Evolutionary conservation across 2,797 vertebrate genomes (phyloP).

Genomic region (Eptatretus atami): DNA sequence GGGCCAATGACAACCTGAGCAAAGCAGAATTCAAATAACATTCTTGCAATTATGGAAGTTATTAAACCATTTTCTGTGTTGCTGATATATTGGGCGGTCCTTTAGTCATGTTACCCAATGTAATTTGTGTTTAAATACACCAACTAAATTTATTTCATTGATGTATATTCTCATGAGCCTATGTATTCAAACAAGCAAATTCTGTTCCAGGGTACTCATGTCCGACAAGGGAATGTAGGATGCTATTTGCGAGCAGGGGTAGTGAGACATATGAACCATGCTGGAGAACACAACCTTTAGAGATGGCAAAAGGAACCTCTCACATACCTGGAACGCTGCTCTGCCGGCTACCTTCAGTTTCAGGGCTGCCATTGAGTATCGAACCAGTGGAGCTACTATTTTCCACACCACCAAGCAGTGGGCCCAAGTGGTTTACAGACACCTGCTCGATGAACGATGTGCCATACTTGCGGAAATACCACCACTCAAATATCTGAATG

Average conservation of each 20-base stretch:
- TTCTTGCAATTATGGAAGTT: neutral
- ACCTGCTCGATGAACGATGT: slow-evolving; percentile 95
- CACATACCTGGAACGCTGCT: slow-evolving; percentile 42
- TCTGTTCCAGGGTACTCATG: neutral
- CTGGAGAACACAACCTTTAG: neutral
- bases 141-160: neutral
- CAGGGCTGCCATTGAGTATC: slow-evolving; percentile 33
- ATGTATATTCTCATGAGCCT: neutral
- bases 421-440: slow-evolving; percentile 73
- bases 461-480: slow-evolving; percentile 88
- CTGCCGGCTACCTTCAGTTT: slow-evolving; percentile 37
- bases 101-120: neutral
- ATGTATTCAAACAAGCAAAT: neutral
- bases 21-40: no score
- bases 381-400: slow-evolving; percentile 25
- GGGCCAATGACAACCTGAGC: no score
- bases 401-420: slow-evolving; percentile 53
- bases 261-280: no score
- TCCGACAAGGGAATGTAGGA: no score
- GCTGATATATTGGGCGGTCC: neutral
- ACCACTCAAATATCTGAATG: slow-evolving; percentile 69
- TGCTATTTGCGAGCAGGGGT: no score
- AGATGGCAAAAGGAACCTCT: slow-evolving; percentile 5
- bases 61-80: neutral
- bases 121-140: neutral